Evolutionary conservation across 2,888 invertebrate species (phyloP).

Genomic region (Nemurella pictetii): DNA sequence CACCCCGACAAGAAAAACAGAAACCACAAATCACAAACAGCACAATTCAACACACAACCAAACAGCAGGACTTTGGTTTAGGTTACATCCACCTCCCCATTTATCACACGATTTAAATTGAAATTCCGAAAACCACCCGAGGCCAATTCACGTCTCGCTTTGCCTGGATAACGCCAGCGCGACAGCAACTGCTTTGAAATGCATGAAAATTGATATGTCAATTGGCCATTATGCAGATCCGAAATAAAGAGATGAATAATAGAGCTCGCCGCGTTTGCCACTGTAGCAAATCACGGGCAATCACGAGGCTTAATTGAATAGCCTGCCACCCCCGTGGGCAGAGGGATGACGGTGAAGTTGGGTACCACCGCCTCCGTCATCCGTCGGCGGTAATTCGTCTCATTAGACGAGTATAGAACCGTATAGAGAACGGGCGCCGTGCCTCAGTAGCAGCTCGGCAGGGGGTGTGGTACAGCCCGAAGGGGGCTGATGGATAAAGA

Average conservation of each 20-base stretch:
- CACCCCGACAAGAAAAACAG: neutral
- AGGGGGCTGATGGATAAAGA: neutral
- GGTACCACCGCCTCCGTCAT: neutral
- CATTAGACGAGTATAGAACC: conserved; percentile 12
- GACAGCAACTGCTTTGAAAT: conserved; percentile 6
- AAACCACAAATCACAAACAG: neutral
- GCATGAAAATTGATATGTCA: conserved; percentile 26
- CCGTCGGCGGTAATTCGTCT: conserved; percentile 18
- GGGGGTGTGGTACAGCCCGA: neutral
- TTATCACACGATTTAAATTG: conserved; percentile 40
- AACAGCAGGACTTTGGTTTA: neutral
- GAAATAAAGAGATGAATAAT: conserved; percentile 6
- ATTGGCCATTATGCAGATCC: conserved; percentile 29
- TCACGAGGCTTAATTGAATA: conserved; percentile 18
- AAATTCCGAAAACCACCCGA: conserved; percentile 22
- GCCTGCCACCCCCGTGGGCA: neutral
- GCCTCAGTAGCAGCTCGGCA: neutral
- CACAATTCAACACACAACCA: neutral
- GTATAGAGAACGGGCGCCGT: no score
- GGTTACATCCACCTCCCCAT: conserved; percentile 27
- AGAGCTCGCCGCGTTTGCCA: neutral
- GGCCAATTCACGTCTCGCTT: neutral
- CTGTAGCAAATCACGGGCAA: conserved; percentile 17
- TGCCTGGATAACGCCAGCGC: neutral
- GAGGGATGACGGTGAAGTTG: conserved; percentile 1